Evolutionary conservation across 2,113 vertebrate genomes (phyloP), one percentile per base, ranked within the genome.

Genomic region (Vombatus ursinus): DNA sequence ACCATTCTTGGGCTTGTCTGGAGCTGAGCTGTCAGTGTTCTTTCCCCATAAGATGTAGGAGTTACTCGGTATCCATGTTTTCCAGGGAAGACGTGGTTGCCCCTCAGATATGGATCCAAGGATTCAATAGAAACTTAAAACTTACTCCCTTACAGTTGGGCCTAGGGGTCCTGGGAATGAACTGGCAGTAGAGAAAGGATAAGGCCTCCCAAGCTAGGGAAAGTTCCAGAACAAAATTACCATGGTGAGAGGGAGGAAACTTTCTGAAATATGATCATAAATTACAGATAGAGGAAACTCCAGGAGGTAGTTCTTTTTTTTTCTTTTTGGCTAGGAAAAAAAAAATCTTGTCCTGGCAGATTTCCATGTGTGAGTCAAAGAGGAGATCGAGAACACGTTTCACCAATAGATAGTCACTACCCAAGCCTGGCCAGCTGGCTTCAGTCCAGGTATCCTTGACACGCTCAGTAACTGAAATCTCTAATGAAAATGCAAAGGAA

Each of bases 341-440:
- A 98, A 93, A 97, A 97, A 93, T 97, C 95, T 89, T 91, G 93
- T 94, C 92, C 25, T 91, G 97, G 96, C 97, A 97, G 57, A 97
- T 68, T 97, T 97, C 96, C 95, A 96, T 97, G 97, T 97, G 97
- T 95, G 97, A 98, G 95, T 96, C 96, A 92, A 97, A 95, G 89
- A 50, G 96, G 93, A 98, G 98, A 98, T 98, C 96, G 96, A 95
- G 97, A 98, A 94, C 97, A 98, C 53, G 94, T 98, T 98, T 98
- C 96, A 90, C 95, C 90, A 50, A 91, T 95, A 97, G 90, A 97
- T 92, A 89, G 89, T 95, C 90, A 92, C 51, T 93, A 95, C 91
- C 96, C 95, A 95, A 93, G n/a, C 92, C 93, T 0, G 94, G 96
- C 0, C 91, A 96, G 95, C 47, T 84, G 90, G 90, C 47, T 90